Percentiles rank a stretch among this genome's conserved stretches.
phyloP scores from a whole-genome alignment of 2,888 invertebrate genomes.

The Pandemis heparana region DNA sequence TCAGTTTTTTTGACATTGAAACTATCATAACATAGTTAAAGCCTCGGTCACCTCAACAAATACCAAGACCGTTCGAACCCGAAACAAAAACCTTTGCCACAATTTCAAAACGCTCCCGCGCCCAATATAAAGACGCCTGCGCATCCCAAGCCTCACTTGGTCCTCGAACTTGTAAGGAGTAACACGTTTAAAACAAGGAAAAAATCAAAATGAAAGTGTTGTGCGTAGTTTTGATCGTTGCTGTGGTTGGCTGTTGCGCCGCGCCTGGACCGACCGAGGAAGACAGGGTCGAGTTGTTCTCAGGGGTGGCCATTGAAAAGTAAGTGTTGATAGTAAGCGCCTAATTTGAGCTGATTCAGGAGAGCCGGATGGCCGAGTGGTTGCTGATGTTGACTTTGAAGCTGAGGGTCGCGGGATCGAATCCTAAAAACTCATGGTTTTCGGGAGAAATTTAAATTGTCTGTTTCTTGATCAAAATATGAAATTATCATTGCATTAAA shows the following conservation, averaged over 20 bases:
- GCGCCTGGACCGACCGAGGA: constrained; percentile 70
- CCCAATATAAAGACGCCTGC: constrained; percentile 63
- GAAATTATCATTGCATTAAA: too few relatives aligned
- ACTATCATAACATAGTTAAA: too few relatives aligned
- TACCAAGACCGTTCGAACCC: constrained; percentile 58
- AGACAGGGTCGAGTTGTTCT: constrained; percentile 73
- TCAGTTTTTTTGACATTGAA: too few relatives aligned
- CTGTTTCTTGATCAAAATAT: too few relatives aligned
- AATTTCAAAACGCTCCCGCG: constrained; percentile 51
- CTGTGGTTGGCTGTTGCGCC: constrained; percentile 68
- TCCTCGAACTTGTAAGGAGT: constrained; percentile 61
- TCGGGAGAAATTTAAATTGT: too few relatives aligned
- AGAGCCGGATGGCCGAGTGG: too few relatives aligned
- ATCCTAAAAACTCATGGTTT: too few relatives aligned
- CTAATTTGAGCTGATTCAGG: neutral
- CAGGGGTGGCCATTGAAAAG: constrained; percentile 79
- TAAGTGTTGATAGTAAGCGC: constrained; percentile 57
- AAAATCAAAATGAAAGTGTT: constrained; percentile 70
- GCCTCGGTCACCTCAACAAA: constrained; percentile 39
- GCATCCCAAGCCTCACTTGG: constrained; percentile 68
- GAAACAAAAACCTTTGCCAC: constrained; percentile 49
- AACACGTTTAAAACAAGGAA: constrained; percentile 54
- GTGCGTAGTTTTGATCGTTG: constrained; percentile 65
- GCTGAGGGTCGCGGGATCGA: too few relatives aligned
- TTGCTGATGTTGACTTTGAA: too few relatives aligned